Evolutionary conservation across 2,113 vertebrate genomes (phyloP).

Genomic region (Lates calcarifer): DNA sequence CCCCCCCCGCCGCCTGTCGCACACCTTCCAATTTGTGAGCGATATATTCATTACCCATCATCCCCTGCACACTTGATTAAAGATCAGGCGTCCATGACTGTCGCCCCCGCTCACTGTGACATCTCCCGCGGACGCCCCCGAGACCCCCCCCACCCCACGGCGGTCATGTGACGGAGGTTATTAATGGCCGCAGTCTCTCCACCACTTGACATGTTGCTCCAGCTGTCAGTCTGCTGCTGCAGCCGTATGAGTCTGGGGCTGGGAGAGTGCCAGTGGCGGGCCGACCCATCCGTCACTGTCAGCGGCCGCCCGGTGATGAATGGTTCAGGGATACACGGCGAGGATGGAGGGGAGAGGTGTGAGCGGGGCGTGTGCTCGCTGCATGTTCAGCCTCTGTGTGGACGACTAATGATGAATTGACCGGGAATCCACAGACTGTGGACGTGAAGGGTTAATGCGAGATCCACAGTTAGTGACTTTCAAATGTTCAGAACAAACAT

Average conservation of each 20-base stretch:
- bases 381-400: conserved; percentile 34
- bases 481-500: conserved; percentile 13
- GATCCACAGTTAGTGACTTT: conserved; percentile 48
- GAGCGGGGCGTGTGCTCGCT: conserved; percentile 52
- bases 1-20: conserved; percentile 36
- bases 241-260: conserved; percentile 94
- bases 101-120: conserved; percentile 88
- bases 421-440: conserved; percentile 35
- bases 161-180: conserved; percentile 96
- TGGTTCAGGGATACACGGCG: conserved; percentile 82
- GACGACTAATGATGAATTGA: conserved; percentile 75
- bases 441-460: conserved; percentile 69
- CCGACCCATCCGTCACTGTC: conserved; percentile 99
- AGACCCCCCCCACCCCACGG: conserved; percentile 31
- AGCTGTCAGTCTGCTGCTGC: conserved; percentile 96
- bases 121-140: conserved; percentile 80
- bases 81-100: conserved; percentile 88
- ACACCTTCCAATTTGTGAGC: conserved; percentile 73
- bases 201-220: conserved; percentile 98
- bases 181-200: conserved; percentile 99
- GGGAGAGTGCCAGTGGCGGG: conserved; percentile 94
- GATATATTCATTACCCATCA: conserved; percentile 90
- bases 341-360: conserved; percentile 83
- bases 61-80: conserved; percentile 91
- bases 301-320: conserved; percentile 94